Evolutionary conservation across 2,797 vertebrate species (phyloP).

Genomic region (Ficedula albicollis): DNA sequence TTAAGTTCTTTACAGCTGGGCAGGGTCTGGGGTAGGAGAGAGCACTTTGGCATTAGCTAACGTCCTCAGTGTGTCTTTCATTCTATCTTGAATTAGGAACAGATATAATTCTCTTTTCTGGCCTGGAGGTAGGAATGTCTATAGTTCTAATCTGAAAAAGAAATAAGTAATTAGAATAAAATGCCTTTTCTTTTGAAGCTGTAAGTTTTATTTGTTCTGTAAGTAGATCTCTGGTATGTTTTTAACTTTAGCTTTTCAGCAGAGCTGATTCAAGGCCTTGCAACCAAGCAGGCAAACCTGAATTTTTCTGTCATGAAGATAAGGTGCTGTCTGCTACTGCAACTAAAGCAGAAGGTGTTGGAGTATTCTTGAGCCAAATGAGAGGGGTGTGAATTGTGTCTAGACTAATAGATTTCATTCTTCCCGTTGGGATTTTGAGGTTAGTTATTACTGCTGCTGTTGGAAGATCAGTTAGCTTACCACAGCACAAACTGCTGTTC

Average conservation of each 20-base stretch:
- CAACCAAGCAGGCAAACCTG: not conserved
- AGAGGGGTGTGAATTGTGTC: not conserved
- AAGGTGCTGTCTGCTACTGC: not conserved
- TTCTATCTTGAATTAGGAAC: not conserved
- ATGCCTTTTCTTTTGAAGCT: not conserved
- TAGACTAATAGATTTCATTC: not conserved
- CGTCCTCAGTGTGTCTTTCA: not conserved
- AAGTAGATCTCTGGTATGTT: not conserved
- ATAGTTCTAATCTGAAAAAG: not conserved
- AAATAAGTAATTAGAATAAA: not conserved
- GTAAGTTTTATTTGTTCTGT: not conserved
- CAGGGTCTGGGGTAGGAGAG: not conserved
- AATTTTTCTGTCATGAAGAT: not conserved
- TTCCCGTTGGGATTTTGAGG: not conserved
- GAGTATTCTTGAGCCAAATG: not conserved
- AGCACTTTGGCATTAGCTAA: not conserved
- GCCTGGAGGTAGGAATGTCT: not conserved
- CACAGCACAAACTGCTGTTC: not conserved
- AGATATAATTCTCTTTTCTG: not conserved
- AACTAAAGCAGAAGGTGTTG: not conserved
- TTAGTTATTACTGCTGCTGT: not conserved
- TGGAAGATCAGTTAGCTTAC: not conserved
- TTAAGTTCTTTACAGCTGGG: not conserved
- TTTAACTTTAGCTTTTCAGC: not conserved
- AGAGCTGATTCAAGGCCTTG: not conserved